phyloP scores from a whole-genome alignment of 2,113 vertebrate genomes.

The Podiceps cristatus region DNA sequence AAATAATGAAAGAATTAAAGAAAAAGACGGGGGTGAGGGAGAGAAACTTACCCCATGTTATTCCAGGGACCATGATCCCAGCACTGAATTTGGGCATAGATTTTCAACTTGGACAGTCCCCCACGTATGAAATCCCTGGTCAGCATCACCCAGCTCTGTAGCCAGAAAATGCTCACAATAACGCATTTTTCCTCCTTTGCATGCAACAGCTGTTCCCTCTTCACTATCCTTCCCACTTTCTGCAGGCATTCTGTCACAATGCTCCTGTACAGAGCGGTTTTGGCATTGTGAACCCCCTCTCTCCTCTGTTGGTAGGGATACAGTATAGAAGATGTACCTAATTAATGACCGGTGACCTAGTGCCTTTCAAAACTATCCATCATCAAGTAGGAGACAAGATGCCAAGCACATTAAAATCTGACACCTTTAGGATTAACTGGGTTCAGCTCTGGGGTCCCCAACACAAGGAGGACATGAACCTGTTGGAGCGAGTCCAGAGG shows the following conservation, averaged over 20 bases:
- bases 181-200: not conserved
- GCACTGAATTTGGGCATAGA: not conserved
- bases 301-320: not conserved
- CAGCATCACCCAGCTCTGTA: not conserved
- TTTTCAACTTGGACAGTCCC: not conserved
- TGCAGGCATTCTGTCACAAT: not conserved
- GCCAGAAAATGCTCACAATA: not conserved
- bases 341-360: not conserved
- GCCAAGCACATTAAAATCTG: not conserved
- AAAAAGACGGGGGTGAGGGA: not conserved
- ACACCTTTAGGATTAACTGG: not conserved
- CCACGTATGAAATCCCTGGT: not conserved
- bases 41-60: not conserved
- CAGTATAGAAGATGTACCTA: not conserved
- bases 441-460: too few species aligned
- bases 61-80: not conserved
- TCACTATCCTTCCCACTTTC: not conserved
- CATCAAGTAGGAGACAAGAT: not conserved
- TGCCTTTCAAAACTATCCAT: not conserved
- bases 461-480: too few species aligned
- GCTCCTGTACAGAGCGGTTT: rapidly evolving
- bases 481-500: too few species aligned
- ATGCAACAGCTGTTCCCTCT: not conserved
- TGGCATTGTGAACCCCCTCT: not conserved
- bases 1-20: not conserved